These are phyloP conservation scores for Chamaea fasciata DNA, from an alignment of 2,113 vertebrate genomes.

Conservation along the genomic window DNA sequence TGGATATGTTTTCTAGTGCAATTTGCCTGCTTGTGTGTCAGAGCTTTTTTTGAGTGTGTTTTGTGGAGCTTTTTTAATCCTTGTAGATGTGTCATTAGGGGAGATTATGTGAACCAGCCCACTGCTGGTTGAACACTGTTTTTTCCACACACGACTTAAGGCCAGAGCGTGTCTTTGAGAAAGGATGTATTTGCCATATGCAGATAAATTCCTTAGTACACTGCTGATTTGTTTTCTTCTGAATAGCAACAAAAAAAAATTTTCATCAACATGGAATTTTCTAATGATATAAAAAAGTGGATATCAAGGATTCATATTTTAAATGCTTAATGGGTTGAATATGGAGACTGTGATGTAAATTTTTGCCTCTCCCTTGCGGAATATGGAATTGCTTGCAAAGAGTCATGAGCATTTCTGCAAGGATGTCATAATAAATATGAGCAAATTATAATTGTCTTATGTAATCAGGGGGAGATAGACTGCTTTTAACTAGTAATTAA, in stretches of 20 bases:
- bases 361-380: background rate
- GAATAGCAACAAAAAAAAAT: background rate
- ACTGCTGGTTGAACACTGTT: background rate
- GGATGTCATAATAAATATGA: slow-evolving; percentile 16
- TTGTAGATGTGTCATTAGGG: background rate
- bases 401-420: background rate
- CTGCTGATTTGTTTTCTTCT: background rate
- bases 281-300: background rate
- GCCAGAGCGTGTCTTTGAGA: background rate
- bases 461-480: background rate
- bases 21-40: background rate
- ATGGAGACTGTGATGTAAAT: background rate
- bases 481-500: slow-evolving; percentile 41
- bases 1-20: background rate
- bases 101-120: background rate
- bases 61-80: background rate
- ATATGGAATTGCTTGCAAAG: slow-evolving; percentile 3
- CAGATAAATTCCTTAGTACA: background rate
- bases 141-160: background rate
- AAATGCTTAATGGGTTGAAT: background rate
- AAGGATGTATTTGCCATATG: background rate
- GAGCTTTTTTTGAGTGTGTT: background rate
- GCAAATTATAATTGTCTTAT: slow-evolving; percentile 5
- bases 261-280: background rate
- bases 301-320: background rate